A percentile compares a stretch with the other conserved stretches of the same genome.
Conservation (phyloP, 2,888 invertebrate species). For the Kryphioiulus occultus region DNA sequence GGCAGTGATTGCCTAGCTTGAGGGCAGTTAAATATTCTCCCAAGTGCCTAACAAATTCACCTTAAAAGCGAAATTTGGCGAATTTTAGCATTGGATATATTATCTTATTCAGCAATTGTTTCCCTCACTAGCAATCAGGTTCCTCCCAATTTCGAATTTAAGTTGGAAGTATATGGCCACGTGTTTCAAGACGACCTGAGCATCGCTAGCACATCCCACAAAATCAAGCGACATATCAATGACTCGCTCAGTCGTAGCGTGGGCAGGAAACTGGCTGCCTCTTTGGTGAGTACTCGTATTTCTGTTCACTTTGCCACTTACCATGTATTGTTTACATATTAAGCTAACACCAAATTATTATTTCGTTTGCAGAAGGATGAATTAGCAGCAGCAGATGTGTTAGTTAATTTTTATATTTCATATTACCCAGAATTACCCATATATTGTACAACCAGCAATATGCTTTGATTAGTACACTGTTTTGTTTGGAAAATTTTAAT, state of each 20-base stretch:
- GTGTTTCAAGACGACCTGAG: conserved; percentile 71
- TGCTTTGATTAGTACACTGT: too few relatives aligned
- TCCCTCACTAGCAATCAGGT: conserved; percentile 71
- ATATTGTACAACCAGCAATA: too few relatives aligned
- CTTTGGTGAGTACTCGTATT: conserved; percentile 60
- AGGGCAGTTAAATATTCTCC: too few relatives aligned
- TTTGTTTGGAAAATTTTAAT: too few relatives aligned
- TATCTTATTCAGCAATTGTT: too few relatives aligned
- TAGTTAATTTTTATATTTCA: neutral
- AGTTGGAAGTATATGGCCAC: conserved; percentile 71
- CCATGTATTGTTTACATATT: neutral
- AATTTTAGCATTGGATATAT: too few relatives aligned
- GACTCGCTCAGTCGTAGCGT: conserved; percentile 70
- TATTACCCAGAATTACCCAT: neutral
- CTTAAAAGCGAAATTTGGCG: too few relatives aligned
- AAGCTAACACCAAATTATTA: neutral
- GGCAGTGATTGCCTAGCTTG: too few relatives aligned
- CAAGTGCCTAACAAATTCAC: too few relatives aligned
- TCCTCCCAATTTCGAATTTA: conserved; percentile 69
- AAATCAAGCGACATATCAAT: conserved; percentile 71
- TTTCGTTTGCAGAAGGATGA: conserved; percentile 48
- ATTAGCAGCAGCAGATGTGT: conserved; percentile 46
- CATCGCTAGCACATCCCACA: conserved; percentile 71
- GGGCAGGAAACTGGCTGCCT: conserved; percentile 70
- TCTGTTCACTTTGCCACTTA: neutral